A percentile compares a stretch with the other conserved stretches of the same genome.
Evolutionary conservation across 2,888 invertebrate species (phyloP).

Genomic region (Eudiplozoon nipponicum): DNA sequence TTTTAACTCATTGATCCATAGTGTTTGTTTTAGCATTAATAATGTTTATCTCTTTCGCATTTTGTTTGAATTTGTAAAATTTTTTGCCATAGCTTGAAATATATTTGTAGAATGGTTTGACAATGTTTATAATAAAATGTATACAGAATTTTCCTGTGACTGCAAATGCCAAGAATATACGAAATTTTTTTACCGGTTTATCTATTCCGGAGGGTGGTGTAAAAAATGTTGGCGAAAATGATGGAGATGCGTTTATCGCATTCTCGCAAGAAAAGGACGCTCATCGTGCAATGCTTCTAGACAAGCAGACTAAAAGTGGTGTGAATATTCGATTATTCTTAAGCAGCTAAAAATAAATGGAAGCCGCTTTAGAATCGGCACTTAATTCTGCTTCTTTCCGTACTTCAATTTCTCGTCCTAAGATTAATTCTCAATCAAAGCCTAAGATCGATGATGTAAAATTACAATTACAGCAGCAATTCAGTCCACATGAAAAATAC

Average conservation of each 20-base stretch:
- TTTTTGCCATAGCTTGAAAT: too few species aligned
- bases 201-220: constrained; percentile 94
- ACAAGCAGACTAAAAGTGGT: constrained; percentile 57
- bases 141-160: constrained; percentile 92
- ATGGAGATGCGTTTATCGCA: constrained; percentile 87
- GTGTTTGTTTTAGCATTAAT: too few species aligned
- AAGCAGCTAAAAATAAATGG: constrained; percentile 52
- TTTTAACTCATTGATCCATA: too few species aligned
- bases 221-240: constrained; percentile 89
- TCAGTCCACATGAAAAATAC: too few species aligned
- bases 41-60: too few species aligned
- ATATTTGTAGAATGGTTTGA: too few species aligned
- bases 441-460: too few species aligned
- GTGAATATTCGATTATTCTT: constrained; percentile 54
- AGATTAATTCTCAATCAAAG: too few species aligned
- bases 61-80: too few species aligned
- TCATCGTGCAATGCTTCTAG: constrained; percentile 65
- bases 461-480: too few species aligned
- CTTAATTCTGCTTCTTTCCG: too few species aligned
- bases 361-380: constrained; percentile 75
- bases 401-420: too few species aligned
- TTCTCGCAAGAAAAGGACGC: constrained; percentile 97
- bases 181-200: constrained; percentile 72
- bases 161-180: constrained; percentile 81
- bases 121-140: constrained; percentile 94